Base-by-base conservation (phyloP, 2,888 invertebrate species). In the Epicampocera succincta region DNA sequence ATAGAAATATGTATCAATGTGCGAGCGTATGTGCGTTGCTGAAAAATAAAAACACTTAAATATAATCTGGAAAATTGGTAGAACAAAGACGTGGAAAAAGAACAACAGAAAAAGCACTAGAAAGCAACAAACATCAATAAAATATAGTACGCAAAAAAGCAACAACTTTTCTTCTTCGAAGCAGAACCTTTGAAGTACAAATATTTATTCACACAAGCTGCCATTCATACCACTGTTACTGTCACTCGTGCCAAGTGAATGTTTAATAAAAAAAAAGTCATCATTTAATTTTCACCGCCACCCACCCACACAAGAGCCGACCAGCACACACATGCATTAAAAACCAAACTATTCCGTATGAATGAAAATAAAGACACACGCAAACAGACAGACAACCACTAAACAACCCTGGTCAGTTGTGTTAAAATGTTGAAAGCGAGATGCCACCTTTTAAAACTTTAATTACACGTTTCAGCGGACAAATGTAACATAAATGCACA, bases 1-100 rank as follows among this genome's bases (percentile, higher is more conserved):
- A 44, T 25, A 21, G 3, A 42, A 33, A 58, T 46, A 42, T 42
- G 50, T 40, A 38, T 33, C 29, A 29, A 29, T 29, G 29, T 29
- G 6, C 6, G 6, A 3, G 6, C 29, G 9, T 9, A 33, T 33
- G 8, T 6, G 8, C 8, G 9, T 33, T 9, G 3, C 3, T 29
- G 29, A 29, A 33, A 33, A 33, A 42, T 21, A 61, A 52, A 42
- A 52, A n/a, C 40, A 42, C 42, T 48, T 33, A 3, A 50, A 25
- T 72, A 52, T 29, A 52, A 72, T 72, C 40, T 60, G 25, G 40
- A 29, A 72, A 72, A 72, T 52, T 52, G 61, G 29, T 61, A 61
- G n/a, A 61, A 52, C 15, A 50, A 61, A n/a, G 46, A 17, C 40
- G 46, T 50, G 21, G 25, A 52, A 71, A 50, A 38, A n/a, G n/a